phyloP scores from a whole-genome alignment of 2,797 vertebrate species.

The Notolepis coatsorum region DNA sequence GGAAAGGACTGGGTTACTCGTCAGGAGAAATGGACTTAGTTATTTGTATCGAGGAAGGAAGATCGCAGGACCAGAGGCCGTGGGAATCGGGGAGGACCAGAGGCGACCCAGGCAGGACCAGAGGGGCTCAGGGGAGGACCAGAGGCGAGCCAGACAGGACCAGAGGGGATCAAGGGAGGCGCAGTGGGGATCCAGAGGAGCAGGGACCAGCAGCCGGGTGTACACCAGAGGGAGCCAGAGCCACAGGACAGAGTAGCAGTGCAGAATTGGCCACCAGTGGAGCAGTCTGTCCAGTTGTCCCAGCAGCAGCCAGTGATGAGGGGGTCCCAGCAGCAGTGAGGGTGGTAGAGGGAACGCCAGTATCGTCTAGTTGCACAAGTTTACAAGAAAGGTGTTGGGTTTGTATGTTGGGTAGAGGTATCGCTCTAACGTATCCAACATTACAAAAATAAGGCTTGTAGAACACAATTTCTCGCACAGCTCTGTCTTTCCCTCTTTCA shows the following conservation, averaged over 20 bases:
- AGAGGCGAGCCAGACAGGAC: no score
- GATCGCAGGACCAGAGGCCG: slow-evolving; percentile 49
- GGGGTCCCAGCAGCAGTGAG: slow-evolving; percentile 49
- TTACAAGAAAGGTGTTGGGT: slow-evolving; percentile 71
- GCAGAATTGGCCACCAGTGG: slow-evolving; percentile 52
- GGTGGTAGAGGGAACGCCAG: slow-evolving; percentile 57
- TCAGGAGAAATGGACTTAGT: neutral
- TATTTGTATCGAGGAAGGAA: no score
- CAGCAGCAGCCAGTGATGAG: slow-evolving; percentile 64
- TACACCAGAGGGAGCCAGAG: slow-evolving; percentile 75
- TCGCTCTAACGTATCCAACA: slow-evolving; percentile 53
- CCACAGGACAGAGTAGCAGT: slow-evolving; percentile 75
- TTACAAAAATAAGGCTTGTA: slow-evolving; percentile 26
- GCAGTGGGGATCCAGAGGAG: slow-evolving; percentile 24
- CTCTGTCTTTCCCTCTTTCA: slow-evolving; percentile 85
- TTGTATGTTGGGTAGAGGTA: slow-evolving; percentile 86
- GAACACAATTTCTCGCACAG: slow-evolving; percentile 82
- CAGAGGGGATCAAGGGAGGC: slow-evolving; percentile 33
- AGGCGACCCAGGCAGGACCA: no score
- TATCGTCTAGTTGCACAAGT: slow-evolving; percentile 70
- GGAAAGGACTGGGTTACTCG: slow-evolving; percentile 70
- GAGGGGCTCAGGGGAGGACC: no score
- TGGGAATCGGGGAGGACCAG: slow-evolving; percentile 54
- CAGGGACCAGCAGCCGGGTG: slow-evolving; percentile 38
- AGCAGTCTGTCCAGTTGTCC: slow-evolving; percentile 48